Evolutionary conservation across 1,140 invertebrate species (phyloP).

Genomic region (Drosophila lini): DNA sequence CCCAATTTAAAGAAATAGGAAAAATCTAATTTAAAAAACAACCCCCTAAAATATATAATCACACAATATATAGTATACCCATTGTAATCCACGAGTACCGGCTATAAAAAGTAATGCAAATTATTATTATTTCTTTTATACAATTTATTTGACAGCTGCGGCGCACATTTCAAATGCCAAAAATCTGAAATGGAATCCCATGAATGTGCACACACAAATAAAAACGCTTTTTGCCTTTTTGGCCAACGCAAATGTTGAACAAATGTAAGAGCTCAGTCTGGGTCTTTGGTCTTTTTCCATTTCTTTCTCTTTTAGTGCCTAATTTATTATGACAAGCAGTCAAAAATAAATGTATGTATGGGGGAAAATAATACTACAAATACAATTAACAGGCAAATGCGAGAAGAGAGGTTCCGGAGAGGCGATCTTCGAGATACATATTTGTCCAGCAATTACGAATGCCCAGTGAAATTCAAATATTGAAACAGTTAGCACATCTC

Average conservation of each 20-base stretch:
- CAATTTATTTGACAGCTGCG: constrained; percentile 36
- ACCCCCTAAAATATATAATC: background rate
- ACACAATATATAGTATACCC: background rate
- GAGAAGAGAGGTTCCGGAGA: constrained; percentile 10
- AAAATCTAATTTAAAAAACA: background rate
- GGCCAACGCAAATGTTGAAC: constrained; percentile 24
- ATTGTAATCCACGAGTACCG: background rate
- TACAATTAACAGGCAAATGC: constrained; percentile 49
- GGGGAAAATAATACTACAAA: constrained; percentile 27
- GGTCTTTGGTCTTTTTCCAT: background rate
- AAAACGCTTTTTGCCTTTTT: constrained; percentile 20
- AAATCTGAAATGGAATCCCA: constrained; percentile 40
- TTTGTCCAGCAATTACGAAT: constrained; percentile 58
- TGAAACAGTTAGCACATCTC: constrained; percentile 53
- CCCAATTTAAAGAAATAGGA: background rate
- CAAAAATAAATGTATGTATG: background rate
- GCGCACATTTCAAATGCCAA: constrained; percentile 37
- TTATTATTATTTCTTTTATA: constrained; percentile 31
- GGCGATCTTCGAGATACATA: constrained; percentile 27
- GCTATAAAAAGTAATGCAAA: constrained; percentile 29
- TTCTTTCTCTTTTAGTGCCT: constrained; percentile 20
- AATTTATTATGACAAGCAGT: constrained; percentile 52
- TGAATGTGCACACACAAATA: constrained; percentile 38
- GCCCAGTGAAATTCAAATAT: constrained; percentile 59
- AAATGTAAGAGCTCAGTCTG: constrained; percentile 36